Evolutionary conservation across 1,140 invertebrate species (phyloP), one percentile per base, ranked within the genome.

Genomic region (Drosophila lowei): DNA sequence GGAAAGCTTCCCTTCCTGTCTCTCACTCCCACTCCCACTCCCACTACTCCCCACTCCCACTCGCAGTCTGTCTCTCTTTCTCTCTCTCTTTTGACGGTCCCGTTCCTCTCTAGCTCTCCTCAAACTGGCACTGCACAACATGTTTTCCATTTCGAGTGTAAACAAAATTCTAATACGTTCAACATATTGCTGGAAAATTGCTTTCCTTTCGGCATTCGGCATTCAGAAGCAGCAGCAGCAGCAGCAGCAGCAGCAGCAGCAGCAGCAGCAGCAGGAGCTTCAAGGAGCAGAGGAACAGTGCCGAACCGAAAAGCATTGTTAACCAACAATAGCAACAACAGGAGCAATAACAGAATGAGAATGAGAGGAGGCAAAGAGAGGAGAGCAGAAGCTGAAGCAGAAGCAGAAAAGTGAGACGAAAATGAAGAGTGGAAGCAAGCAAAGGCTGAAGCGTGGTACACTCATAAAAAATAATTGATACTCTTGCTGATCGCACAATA

Each of bases 151-250:
- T 86, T 86, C 83, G 71, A 86, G 83, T 86, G 83, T 86, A 86
- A 86, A 86, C 83, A 86, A 86, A 88, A 86, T 86, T 86, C 83
- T 88, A 86, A 86, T 86, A 86, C 83, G 78, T 81, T 88, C 74
- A 86, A 86, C 83, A 86, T 86, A 86, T 86, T 86, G 83, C 83
- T 86, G 83, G 83, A 86, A 86, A 86, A 86, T 86, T 86, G 83
- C 83, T 86, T 86, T 86, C 83, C 83, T 86, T 86, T 86, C 71
- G 81, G 83, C 81, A 70, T 62, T 67, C 72, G 81, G 81, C 83
- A 76, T 62, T 67, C 72, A 80, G 63, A 21, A 64, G 58, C 42
- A 55, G 57, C 53, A 60, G 41, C 16, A 58, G 70, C 38, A 76
- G 60, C 60, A 58, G 42, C 53, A 76, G 46, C 50, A 43, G 21